Base-by-base conservation (phyloP, 2,888 invertebrate species). In the Seira sanloemensis region DNA sequence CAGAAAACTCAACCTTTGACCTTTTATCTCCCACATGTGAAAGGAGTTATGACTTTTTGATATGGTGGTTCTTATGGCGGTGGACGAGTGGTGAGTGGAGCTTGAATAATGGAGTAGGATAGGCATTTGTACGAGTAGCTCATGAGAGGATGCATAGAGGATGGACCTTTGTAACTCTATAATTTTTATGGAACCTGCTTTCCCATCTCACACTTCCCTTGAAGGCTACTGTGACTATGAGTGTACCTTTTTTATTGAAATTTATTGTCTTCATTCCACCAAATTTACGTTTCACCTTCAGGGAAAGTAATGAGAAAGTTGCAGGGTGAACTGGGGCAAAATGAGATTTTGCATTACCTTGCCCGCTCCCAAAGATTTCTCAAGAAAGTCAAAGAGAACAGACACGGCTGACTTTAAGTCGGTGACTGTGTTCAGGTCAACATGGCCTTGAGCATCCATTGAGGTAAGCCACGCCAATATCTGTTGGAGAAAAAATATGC, bases 351-450 rank as follows among this genome's bases (percentile, higher is more conserved):
- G 4, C 58, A n/a, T 50, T 83, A 86, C 94, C 86, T 94, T 93
- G 26, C 94, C 93, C 54, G 92, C 92, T 0, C 95, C 95, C 68
- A 96, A 92, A 72, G 95, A 94, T 0, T 93, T 93, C 91, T 95
- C 95, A 26, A 94, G 92, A 84, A 94, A 93, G 76, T 95, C 94
- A 81, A 97, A 92, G 91, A 95, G 94, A 78, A 92, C 91, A 86
- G 93, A 92, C 86, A 95, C 92, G 90, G 95, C 95, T 27, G 94
- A 93, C 67, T 92, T 91, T 23, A 94, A 92, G 87, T 93, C 92
- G 0, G 92, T 93, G 88, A 93, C 92, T 58, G 93, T 92, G 37
- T 92, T 92, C 66, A 93, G 92, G 67, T 93, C 92, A 84, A 93
- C 92, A 26, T 67, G 24, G 83, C 93, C 92, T 87, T 93, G 93